A percentile compares a stretch with the other conserved stretches of the same genome.
Conservation (phyloP, 2,888 invertebrate species). For the Pristionchus maxplancki region DNA sequence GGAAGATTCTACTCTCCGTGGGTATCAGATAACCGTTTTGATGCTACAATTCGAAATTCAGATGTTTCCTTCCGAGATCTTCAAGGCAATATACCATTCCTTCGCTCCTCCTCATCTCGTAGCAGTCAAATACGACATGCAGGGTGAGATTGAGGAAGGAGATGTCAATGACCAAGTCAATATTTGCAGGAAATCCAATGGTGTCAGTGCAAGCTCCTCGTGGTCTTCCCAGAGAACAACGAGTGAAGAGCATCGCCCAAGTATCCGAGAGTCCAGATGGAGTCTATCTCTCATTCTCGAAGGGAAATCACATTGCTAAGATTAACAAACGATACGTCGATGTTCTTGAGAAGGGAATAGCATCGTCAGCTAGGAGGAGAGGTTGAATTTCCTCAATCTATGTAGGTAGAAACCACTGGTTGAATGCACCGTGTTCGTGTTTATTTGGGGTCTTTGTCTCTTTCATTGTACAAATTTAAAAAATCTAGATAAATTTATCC, state of each 20-base stretch:
- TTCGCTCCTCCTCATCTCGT: constrained; percentile 14
- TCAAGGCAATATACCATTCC: neutral
- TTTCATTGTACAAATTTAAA: neutral
- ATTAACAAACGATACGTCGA: constrained; percentile 18
- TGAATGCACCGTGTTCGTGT: neutral
- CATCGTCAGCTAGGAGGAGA: neutral
- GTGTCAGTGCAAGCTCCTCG: constrained; percentile 19
- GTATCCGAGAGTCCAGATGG: constrained; percentile 12
- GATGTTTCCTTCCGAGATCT: neutral
- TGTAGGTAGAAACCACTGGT: neutral
- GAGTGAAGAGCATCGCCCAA: constrained; percentile 27
- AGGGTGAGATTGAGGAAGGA: neutral
- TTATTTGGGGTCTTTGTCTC: neutral
- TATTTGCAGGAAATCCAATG: neutral
- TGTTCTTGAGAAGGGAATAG: neutral
- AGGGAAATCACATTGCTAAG: constrained; percentile 25
- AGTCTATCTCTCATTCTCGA: constrained; percentile 6
- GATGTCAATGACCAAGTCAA: neutral
- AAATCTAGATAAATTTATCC: constrained; percentile 24
- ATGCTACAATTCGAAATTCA: no score
- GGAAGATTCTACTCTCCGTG: constrained; percentile 18
- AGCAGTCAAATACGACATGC: constrained; percentile 21
- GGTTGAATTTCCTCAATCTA: neutral
- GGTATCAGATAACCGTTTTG: no score
- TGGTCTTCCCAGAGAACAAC: neutral